Base-by-base conservation (phyloP, 1,140 invertebrate species). In the Trachymyrmex cornetzi region DNA sequence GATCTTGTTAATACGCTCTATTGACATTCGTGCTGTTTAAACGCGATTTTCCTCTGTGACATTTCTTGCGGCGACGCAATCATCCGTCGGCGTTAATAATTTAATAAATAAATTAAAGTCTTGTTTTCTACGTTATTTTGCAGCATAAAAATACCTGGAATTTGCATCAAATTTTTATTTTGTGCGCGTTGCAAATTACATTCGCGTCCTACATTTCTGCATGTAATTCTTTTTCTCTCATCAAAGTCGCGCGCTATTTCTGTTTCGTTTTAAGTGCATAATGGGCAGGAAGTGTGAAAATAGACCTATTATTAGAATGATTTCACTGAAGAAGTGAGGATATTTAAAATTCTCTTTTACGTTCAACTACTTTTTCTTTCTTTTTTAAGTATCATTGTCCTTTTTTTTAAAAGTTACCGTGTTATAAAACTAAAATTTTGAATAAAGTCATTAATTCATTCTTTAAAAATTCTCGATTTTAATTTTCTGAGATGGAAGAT, bases 1-100 rank as follows among this genome's bases (percentile, higher is more conserved):
- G 57, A 84, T 75, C 80, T 50, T 24, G 38, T 24, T 61, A 74
- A 84, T 61, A 27, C 80, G 80, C 44, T 84, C 80, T 61, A 84
- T 84, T 84, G 80, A 84, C 69, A 30, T 63, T 75, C n/a, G 27
- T 19, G 30, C 66, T 16, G 69, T 63, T 72, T 74, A 84, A 84
- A 75, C 69, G 34, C 30, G 80, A 34, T 84, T 84, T 44, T 61
- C 64, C 44, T 19, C 38, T 1, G 16, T 6, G 3, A 44, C 2
- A 5, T 59, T 30, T 48, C 12, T 30, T 3, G 19, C 16, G 4
- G 3, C 12, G 30, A 59, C 30, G 38, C 34, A 44, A 19, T 16
- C 19, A 0, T 12, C 6, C 44, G 22, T 27, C 12, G 38, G 30
- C 63, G 48, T 55, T 80, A 80, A 80, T 69, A 67, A 67, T 61